Evolutionary conservation across 2,113 vertebrate species (phyloP).

Genomic region (Daphoenositta chrysoptera): DNA sequence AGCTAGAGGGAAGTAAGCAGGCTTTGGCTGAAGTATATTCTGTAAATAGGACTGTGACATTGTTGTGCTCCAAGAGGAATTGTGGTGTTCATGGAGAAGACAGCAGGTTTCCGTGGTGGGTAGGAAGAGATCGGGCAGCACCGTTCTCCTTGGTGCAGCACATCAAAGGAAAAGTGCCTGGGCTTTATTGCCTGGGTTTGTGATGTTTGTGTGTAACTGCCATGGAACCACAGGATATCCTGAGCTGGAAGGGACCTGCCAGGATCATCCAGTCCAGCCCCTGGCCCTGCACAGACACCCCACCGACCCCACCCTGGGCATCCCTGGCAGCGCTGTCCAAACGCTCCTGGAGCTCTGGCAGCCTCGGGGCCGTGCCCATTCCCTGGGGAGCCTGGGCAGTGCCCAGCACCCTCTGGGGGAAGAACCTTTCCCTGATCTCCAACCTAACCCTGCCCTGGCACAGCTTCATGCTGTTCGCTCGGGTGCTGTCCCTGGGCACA

Average conservation of each 20-base stretch:
- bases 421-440: background rate
- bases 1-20: conserved; percentile 43
- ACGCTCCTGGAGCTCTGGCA: background rate
- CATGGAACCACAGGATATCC: background rate
- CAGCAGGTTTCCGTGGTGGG: background rate
- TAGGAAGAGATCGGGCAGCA: background rate
- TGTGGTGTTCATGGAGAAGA: background rate
- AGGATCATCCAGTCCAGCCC: background rate
- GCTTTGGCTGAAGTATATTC: background rate
- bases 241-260: background rate
- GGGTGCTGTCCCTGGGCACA: background rate
- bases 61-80: background rate
- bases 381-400: background rate
- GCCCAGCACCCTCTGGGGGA: background rate
- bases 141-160: background rate
- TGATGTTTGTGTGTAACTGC: background rate
- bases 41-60: background rate
- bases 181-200: background rate
- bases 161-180: background rate
- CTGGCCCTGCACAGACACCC: background rate
- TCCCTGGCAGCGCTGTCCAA: background rate
- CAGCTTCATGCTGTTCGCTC: background rate
- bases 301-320: background rate
- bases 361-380: background rate
- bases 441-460: background rate